Conservation (phyloP, 2,113 vertebrate species). For the Chascanopsetta lugubris region DNA sequence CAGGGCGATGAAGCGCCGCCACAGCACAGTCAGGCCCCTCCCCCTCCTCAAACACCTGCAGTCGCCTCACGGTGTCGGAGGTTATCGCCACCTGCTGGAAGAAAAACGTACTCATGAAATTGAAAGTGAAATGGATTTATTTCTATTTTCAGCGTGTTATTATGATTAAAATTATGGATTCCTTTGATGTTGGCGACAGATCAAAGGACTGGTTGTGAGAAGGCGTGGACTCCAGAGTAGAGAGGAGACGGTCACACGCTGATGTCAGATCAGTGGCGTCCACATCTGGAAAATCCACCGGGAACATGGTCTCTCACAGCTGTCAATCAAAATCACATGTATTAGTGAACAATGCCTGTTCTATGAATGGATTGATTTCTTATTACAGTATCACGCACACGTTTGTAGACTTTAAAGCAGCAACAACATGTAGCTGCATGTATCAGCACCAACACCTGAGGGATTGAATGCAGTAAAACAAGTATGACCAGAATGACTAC, state of each 20-base stretch:
- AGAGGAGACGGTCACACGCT: slow-evolving; percentile 37
- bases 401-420: too few species aligned
- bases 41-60: slow-evolving; percentile 73
- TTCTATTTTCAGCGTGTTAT: background rate
- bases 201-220: slow-evolving; percentile 27
- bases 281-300: slow-evolving; percentile 62
- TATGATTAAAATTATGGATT: background rate
- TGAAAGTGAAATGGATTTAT: background rate
- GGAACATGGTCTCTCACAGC: slow-evolving; percentile 47
- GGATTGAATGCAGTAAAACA: background rate
- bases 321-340: background rate
- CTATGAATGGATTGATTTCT: too few species aligned
- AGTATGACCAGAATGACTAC: background rate
- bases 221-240: slow-evolving; percentile 38
- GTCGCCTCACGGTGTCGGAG: slow-evolving; percentile 40
- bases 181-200: slow-evolving; percentile 26
- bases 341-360: too few species aligned
- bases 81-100: slow-evolving; percentile 67
- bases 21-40: slow-evolving; percentile 50
- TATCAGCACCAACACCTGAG: too few species aligned
- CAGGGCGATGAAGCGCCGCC: slow-evolving; percentile 63
- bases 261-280: slow-evolving; percentile 26
- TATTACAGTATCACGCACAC: too few species aligned
- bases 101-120: background rate
- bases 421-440: too few species aligned